Conservation (phyloP, 2,113 vertebrate genomes). For the Pteropus alecto region DNA sequence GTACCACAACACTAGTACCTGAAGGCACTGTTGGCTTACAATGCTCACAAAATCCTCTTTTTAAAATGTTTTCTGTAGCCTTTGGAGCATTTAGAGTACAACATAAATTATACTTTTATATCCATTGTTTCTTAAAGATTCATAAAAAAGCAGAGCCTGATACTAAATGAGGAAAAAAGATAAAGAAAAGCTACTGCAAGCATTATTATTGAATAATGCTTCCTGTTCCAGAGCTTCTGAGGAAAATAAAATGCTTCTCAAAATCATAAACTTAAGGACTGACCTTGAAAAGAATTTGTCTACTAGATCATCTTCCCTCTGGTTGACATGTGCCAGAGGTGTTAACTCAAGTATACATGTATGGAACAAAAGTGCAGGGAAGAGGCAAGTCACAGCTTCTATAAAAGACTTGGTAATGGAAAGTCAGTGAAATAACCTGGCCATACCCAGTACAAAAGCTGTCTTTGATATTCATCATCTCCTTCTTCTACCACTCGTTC, state of each 20-base stretch:
- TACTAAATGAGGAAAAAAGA: neutral
- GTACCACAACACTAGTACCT: neutral
- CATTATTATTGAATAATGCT: neutral
- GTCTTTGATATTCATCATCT: neutral
- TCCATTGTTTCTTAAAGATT: neutral
- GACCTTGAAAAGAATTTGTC: neutral
- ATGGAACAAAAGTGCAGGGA: neutral
- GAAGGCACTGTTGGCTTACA: neutral
- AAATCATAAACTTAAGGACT: neutral
- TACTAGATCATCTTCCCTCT: neutral
- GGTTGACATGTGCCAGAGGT: neutral
- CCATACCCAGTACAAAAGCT: neutral
- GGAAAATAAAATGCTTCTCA: neutral
- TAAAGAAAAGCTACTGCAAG: neutral
- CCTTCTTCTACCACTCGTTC: neutral
- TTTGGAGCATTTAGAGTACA: neutral
- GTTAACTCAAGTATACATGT: neutral
- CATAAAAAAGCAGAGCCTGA: neutral
- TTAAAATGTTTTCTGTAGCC: neutral
- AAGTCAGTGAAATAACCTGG: neutral
- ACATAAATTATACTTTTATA: neutral
- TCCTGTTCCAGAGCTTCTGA: neutral
- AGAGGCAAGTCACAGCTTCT: neutral
- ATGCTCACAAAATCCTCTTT: neutral
- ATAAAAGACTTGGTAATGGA: neutral